These are phyloP conservation scores for Tetragonula clypearis DNA, from an alignment of 1,140 invertebrate species.

Conservation along the genomic window DNA sequence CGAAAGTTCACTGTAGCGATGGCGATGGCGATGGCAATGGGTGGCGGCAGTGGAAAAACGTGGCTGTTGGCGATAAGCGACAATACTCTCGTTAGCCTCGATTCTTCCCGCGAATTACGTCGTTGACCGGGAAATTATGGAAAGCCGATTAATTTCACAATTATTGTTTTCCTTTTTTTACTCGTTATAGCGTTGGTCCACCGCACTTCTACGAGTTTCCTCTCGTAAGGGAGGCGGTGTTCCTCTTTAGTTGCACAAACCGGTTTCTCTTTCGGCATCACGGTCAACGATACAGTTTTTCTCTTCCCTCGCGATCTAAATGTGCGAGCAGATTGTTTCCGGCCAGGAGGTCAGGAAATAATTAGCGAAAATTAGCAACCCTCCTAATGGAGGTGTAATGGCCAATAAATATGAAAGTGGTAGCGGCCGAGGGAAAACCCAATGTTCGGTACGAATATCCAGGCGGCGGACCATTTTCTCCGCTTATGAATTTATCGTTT, in stretches of 20 bases:
- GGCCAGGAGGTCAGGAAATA: conserved; percentile 10
- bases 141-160: conserved; percentile 38
- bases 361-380: conserved; percentile 30
- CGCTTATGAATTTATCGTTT: background rate
- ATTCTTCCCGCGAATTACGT: conserved; percentile 15
- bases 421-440: background rate
- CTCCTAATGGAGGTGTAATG: conserved; percentile 9
- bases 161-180: background rate
- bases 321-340: background rate
- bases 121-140: conserved; percentile 19
- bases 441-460: background rate
- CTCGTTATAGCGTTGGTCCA: background rate
- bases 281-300: background rate
- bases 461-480: no score
- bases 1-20: background rate
- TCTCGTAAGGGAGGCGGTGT: no score
- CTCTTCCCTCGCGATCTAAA: background rate
- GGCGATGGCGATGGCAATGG: background rate
- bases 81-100: conserved; percentile 19
- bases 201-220: background rate
- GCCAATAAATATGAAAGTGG: conserved; percentile 23
- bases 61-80: conserved; percentile 22
- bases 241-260: no score
- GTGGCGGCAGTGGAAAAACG: background rate
- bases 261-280: background rate